Percentiles rank a stretch among this genome's conserved stretches.
These are phyloP conservation scores for Boulengeromyrus knoepffleri DNA, from an alignment of 2,113 vertebrate species.

Conservation along the genomic window DNA sequence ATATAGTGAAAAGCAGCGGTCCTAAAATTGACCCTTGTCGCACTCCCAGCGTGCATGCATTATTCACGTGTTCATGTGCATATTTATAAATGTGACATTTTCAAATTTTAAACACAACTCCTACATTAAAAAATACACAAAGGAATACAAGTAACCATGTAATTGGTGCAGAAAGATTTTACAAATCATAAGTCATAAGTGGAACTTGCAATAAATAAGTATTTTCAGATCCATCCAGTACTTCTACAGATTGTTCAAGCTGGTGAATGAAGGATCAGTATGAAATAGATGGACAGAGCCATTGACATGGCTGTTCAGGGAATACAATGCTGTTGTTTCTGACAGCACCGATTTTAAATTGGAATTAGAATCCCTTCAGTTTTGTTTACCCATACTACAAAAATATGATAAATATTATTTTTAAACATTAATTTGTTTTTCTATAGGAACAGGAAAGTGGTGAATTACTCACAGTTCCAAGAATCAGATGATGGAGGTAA, in stretches of 20 bases:
- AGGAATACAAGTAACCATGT: too few relatives aligned
- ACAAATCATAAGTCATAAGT: too few relatives aligned
- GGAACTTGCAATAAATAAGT: too few relatives aligned
- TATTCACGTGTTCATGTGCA: too few relatives aligned
- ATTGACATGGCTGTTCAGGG: not conserved
- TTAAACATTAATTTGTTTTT: conserved; percentile 14
- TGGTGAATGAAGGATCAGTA: not conserved
- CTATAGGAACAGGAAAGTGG: conserved; percentile 94
- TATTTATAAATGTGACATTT: too few relatives aligned
- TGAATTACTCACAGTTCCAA: conserved; percentile 98
- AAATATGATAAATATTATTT: not conserved
- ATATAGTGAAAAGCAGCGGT: too few relatives aligned
- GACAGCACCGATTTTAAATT: not conserved
- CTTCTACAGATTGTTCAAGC: not conserved
- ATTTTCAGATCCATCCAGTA: not conserved
- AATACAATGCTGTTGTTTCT: not conserved
- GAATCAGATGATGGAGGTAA: conserved; percentile 88
- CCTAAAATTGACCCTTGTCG: too few relatives aligned
- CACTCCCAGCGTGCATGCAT: too few relatives aligned
- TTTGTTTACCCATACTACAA: not conserved
- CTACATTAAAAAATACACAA: too few relatives aligned
- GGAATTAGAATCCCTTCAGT: not conserved
- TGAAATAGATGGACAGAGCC: not conserved
- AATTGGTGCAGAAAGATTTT: too few relatives aligned
- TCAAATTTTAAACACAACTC: too few relatives aligned